Evolutionary conservation across 2,888 invertebrate genomes (phyloP), one percentile per base, ranked within the genome.

Genomic region (Lottia scabra): DNA sequence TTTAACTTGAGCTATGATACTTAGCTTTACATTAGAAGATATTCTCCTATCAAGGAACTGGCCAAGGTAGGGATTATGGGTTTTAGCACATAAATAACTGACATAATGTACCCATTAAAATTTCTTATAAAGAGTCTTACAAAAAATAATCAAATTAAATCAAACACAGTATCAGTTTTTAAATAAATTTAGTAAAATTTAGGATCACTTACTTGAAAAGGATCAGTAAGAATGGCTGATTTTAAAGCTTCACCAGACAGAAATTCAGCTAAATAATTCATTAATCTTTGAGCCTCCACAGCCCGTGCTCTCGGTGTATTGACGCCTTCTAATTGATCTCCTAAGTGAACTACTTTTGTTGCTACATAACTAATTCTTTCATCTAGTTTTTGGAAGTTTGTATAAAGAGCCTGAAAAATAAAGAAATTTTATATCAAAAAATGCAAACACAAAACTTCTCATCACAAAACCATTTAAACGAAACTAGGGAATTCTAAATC

Each of bases 311-410:
- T 91, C 0, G 99, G 99, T 0, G 95, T 96, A 87, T 98, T 95
- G 0, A 99, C 97, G 78, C 96, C 97, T 84, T 99, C 99, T 64
- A 99, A 91, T 88, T 99, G 99, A 90, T 99, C 99, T 0, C 99
- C 99, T n/a, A 99, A 92, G 90, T 99, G 98, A 65, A 99, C 93
- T 0, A 99, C 99, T 90, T 98, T 96, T 0, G 97, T 97, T 0
- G 99, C 98, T 64, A 99, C 99, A 72, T 95, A 95, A 84, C 98
- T 98, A 87, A 99, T 98, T 83, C 97, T 94, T 84, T 96, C 96
- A 89, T 99, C 99, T 68, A 99, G 90, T 79, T 96, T 95, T 91
- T 96, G 95, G 89, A 97, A 97, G 81, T 95, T 94, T 79, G 94
- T 94, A 63, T 96, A 95, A 67, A 96, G 95, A 75, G 93, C 93